phyloP scores from a whole-genome alignment of 2,113 vertebrate species.

The Bubalus kerabau region DNA sequence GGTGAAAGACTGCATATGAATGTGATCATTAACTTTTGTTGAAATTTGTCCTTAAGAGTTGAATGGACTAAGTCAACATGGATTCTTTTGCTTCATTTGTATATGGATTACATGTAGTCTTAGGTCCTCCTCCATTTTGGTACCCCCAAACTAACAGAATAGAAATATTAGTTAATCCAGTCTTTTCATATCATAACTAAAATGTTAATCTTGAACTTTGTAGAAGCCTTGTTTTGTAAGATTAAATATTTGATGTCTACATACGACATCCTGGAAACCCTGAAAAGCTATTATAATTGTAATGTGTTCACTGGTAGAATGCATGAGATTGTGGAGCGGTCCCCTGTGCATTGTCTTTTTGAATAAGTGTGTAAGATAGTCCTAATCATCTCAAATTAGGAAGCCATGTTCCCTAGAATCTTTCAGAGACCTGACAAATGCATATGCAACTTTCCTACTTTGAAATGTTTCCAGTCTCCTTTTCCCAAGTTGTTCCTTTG shows the following conservation, averaged over 20 bases:
- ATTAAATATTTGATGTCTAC: neutral
- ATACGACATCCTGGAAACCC: neutral
- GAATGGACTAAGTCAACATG: neutral
- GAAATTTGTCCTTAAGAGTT: neutral
- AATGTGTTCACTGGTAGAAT: neutral
- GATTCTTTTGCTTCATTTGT: neutral
- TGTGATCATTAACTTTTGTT: neutral
- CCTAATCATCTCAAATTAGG: neutral
- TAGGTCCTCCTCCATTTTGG: neutral
- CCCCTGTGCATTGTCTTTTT: neutral
- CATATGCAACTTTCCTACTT: neutral
- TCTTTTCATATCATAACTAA: neutral
- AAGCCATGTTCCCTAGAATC: neutral
- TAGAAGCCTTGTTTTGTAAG: neutral
- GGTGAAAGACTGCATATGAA: neutral
- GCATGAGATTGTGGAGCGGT: neutral
- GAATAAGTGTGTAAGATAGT: neutral
- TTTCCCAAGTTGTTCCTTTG: neutral
- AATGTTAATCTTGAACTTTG: neutral
- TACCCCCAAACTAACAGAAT: neutral
- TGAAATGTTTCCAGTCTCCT: neutral
- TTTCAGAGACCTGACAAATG: neutral
- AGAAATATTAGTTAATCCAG: neutral
- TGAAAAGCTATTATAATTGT: neutral
- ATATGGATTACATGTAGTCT: neutral